Evolutionary conservation across 2,888 invertebrate species (phyloP), one percentile per base, ranked within the genome.

Genomic region (Formica aserva): DNA sequence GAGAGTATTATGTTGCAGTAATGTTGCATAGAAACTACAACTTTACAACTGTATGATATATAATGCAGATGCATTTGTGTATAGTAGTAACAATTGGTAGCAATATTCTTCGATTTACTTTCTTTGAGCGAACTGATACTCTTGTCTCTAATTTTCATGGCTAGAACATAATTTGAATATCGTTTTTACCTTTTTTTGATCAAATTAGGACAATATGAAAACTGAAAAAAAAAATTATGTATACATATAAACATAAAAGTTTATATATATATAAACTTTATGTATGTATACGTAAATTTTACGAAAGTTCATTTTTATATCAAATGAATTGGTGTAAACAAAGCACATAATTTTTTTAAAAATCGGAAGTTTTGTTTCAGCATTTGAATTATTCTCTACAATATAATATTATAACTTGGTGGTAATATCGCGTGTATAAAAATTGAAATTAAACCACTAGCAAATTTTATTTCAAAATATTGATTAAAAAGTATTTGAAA

Each of bases 401-500:
- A n/a, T 26, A 48, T 32, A 29, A n/a, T 26, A 48, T 32, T 11
- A 60, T 74, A 57, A 26, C 26, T 60, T 60, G 6, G 29, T 57
- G 32, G 41, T 57, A 57, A 66, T 26, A 32, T 66, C n/a, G 8
- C 29, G 38, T 29, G n/a, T 11, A 69, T 48, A 78, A 69, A 13
- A 15, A 57, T 78, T 57, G 8, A 71, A 22, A 71, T 69, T 5
- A 29, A 78, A 55, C 65, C 74, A 85, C 52, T 86, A 85, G 71
- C 57, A 85, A 81, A 87, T 88, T 82, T 90, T 87, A 75, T 75
- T 90, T 90, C 88, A 78, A 76, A 76, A 83, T 87, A 91, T 86
- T 74, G 85, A 87, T 87, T 77, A 82, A 87, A 85, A 89, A 86
- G 85, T 89, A 91, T 89, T 86, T 89, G 86, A 85, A 82, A 85